Evolutionary conservation across 2,113 vertebrate species (phyloP), one percentile per base, ranked within the genome.

Genomic region (Ageneiosus marmoratus): DNA sequence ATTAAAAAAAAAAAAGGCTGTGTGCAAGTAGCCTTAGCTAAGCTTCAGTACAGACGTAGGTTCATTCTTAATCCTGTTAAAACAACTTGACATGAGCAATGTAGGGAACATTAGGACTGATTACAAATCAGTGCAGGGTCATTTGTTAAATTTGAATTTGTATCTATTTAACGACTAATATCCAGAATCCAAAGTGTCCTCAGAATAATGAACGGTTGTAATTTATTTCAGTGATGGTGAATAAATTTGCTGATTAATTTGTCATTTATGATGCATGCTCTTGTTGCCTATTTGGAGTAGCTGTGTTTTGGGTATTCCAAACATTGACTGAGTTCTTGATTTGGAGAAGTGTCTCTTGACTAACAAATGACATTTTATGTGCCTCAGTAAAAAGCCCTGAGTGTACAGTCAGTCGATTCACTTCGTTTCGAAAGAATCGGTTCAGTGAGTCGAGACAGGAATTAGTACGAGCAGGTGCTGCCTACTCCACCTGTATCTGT

Each of bases 401-500:
- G n/a, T n/a, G n/a, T n/a, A n/a, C n/a, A n/a, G n/a, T n/a, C n/a
- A n/a, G n/a, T n/a, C n/a, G 77, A 67, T 51, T 79, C 46, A 79
- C 24, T 37, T 58, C 12, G 9, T 4, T 24, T 29, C 3, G 16
- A 34, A 50, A 50, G 78, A 80, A 34, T 46, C 63, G 60, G 15
- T 79, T 79, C 77, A 34, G 41, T 32, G 76, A 62, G 24, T 78
- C 76, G 34, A 15, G 27, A 4, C 32, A 9, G 12, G 70, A 13
- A 75, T 32, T 15, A 46, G 10, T 8, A 37, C 18, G 37, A 56
- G 70, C 81, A 87, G 85, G 87, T 83, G 85, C 81, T 67, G 24
- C 44, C 12, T 18, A 56, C 58, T 20, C 60, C 67, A 80, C 77
- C 70, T 80, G 69, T 79, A 0, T 7, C 10, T 11, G n/a, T 78